These are phyloP conservation scores for Apantesis nais DNA, from an alignment of 2,888 invertebrate genomes.

Conservation along the genomic window DNA sequence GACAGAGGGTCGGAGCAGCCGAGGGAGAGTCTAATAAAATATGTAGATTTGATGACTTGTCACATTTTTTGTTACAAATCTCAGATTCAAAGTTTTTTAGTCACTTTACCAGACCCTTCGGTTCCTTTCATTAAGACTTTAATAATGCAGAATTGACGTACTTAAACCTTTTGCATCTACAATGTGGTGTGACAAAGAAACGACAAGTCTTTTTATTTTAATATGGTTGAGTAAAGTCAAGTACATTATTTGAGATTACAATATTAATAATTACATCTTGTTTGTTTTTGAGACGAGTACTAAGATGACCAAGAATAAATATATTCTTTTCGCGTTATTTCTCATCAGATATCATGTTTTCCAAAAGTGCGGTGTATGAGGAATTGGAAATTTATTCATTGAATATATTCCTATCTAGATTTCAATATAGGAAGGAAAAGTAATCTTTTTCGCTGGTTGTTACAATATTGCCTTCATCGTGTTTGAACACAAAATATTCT, in stretches of 20 bases:
- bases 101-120: conserved; percentile 62
- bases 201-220: conserved; percentile 30
- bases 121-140: conserved; percentile 65
- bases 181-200: conserved; percentile 32
- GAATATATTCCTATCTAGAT: not conserved
- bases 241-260: not conserved
- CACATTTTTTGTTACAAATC: conserved; percentile 85
- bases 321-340: too few species aligned
- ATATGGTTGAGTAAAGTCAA: conserved; percentile 32
- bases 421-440: not conserved
- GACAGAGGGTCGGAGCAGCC: conserved; percentile 78
- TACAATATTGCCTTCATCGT: not conserved
- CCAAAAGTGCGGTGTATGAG: not conserved
- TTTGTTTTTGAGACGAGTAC: not conserved
- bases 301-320: too few species aligned
- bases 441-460: too few species aligned
- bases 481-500: not conserved
- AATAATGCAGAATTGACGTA: conserved; percentile 56
- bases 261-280: not conserved
- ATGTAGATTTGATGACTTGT: conserved; percentile 86
- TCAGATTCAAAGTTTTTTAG: conserved; percentile 81
- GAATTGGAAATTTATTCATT: not conserved
- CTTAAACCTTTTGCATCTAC: conserved; percentile 40
- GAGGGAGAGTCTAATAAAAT: conserved; percentile 83
- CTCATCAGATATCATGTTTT: not conserved